Evolutionary conservation across 1,140 invertebrate genomes (phyloP).

Genomic region (Euwallacea fornicatus): DNA sequence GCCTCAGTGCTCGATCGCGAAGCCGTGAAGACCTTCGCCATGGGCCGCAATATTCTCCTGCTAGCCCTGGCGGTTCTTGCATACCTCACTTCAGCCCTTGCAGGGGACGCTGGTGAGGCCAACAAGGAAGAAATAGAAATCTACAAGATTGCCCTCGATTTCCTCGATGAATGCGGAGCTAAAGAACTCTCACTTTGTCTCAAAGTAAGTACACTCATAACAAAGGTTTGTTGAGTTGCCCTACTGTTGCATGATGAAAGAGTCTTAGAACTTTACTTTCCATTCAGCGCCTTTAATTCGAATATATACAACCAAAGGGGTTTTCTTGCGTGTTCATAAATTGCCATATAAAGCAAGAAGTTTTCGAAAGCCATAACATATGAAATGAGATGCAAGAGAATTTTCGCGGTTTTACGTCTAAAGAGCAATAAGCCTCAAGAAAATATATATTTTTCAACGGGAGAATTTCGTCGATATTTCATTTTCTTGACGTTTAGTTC

Average conservation of each 20-base stretch:
- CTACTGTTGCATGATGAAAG: no score
- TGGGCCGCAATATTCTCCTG: slow-evolving; percentile 29
- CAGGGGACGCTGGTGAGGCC: slow-evolving; percentile 27
- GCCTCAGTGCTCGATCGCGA: slow-evolving; percentile 36
- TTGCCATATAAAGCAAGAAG: background rate
- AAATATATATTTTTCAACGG: slow-evolving; percentile 4
- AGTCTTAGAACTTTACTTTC: no score
- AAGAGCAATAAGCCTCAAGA: background rate
- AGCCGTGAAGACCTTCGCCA: slow-evolving; percentile 37
- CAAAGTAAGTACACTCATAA: slow-evolving; percentile 57
- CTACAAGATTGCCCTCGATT: slow-evolving; percentile 61
- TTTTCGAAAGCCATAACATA: background rate
- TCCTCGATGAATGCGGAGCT: slow-evolving; percentile 68
- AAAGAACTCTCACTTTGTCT: slow-evolving; percentile 71
- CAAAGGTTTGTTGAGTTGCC: background rate
- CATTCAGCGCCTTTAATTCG: no score
- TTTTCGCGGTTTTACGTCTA: slow-evolving; percentile 1
- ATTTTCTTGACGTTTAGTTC: background rate
- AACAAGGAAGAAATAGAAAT: slow-evolving; percentile 54
- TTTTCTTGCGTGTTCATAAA: background rate
- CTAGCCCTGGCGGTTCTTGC: slow-evolving; percentile 39
- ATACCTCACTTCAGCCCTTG: slow-evolving; percentile 20
- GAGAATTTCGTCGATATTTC: background rate
- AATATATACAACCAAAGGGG: no score
- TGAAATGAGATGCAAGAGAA: background rate